These are phyloP conservation scores for Rhagologus leucostigma DNA, from an alignment of 2,113 vertebrate genomes.

Conservation along the genomic window DNA sequence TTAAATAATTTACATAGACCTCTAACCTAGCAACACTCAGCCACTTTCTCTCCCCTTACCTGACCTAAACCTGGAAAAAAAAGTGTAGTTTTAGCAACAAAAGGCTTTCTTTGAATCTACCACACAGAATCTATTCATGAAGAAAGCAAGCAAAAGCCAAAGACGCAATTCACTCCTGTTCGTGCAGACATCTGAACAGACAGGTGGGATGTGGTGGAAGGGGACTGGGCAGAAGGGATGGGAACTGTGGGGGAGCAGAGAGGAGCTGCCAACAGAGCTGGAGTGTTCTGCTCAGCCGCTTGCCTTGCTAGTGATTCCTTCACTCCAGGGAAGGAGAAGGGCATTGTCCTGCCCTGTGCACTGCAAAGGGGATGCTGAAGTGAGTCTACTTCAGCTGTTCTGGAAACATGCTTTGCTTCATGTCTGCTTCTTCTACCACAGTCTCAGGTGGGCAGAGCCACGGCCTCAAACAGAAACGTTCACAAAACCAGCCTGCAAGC, in stretches of 20 bases:
- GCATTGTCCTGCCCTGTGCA: not conserved
- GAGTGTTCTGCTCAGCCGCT: accelerated
- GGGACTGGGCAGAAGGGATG: not conserved
- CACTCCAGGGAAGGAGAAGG: not conserved
- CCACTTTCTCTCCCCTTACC: not conserved
- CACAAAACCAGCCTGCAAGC: not conserved
- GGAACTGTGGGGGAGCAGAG: not conserved
- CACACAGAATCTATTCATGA: not conserved
- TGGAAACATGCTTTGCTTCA: not conserved
- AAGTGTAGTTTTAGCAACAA: not conserved
- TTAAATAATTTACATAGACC: not conserved
- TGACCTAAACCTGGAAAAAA: not conserved
- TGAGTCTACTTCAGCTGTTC: not conserved
- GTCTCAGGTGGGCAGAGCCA: not conserved
- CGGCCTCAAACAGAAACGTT: accelerated
- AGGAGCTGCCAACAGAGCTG: not conserved
- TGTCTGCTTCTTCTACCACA: not conserved
- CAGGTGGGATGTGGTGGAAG: not conserved
- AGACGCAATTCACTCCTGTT: not conserved
- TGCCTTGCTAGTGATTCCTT: accelerated
- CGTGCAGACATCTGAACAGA: not conserved
- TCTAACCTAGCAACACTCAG: not conserved
- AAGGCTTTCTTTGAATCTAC: not conserved
- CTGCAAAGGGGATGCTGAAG: not conserved
- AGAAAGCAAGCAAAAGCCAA: not conserved